A percentile compares a stretch with the other conserved stretches of the same genome.
Conservation (phyloP, 2,888 invertebrate species). For the Cheilosia soror region DNA sequence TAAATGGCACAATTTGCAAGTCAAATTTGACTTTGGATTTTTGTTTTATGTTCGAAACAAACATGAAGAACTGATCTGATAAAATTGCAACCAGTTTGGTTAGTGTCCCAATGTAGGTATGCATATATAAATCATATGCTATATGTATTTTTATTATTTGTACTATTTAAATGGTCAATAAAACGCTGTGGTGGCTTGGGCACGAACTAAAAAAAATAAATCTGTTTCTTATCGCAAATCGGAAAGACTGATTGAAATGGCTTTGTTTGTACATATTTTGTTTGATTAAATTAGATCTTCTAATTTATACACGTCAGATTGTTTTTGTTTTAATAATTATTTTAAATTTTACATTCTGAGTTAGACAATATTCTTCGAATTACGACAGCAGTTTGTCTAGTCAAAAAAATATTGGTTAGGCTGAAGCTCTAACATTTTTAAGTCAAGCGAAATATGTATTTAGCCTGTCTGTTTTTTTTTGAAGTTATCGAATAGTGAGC, state of each 20-base stretch:
- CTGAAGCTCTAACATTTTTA: too few species aligned
- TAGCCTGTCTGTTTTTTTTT: too few species aligned
- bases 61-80: slow-evolving; percentile 55
- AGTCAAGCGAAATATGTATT: too few species aligned
- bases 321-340: too few species aligned
- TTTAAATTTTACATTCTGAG: too few species aligned
- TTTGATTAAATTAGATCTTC: neutral
- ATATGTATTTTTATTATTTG: neutral
- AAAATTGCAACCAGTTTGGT: slow-evolving; percentile 69
- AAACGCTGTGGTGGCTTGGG: neutral
- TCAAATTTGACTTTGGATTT: slow-evolving; percentile 25
- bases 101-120: slow-evolving; percentile 36
- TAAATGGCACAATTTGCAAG: slow-evolving; percentile 40
- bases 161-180: slow-evolving; percentile 26
- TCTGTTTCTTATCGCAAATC: slow-evolving; percentile 11
- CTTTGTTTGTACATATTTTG: neutral
- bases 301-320: too few species aligned
- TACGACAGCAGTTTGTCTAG: too few species aligned
- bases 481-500: too few species aligned
- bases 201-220: neutral
- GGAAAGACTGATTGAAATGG: neutral
- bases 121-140: neutral
- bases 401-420: too few species aligned
- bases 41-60: slow-evolving; percentile 12
- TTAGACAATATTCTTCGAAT: too few species aligned